Evolutionary conservation across 2,113 vertebrate species (phyloP).

Genomic region (Macquaria australasica): DNA sequence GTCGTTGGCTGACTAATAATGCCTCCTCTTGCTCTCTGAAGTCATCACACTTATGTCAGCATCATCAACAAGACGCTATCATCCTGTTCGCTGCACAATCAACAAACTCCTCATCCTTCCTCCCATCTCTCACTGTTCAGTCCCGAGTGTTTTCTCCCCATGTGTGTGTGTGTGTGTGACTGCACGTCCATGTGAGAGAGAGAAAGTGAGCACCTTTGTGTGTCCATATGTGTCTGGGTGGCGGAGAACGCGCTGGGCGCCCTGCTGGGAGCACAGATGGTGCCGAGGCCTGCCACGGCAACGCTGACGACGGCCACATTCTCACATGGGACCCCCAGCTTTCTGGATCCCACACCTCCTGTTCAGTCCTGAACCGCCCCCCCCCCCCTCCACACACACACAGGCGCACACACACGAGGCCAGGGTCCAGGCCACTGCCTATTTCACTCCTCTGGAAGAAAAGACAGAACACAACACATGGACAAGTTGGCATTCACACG

Average conservation of each 20-base stretch:
- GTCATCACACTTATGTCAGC: conserved; percentile 69
- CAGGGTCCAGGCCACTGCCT: conserved; percentile 63
- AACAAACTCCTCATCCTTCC: conserved; percentile 65
- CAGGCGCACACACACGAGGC: conserved; percentile 35
- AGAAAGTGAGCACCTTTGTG: conserved; percentile 77
- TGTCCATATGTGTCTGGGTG: conserved; percentile 81
- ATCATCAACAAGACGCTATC: conserved; percentile 52
- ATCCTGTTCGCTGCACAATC: conserved; percentile 54
- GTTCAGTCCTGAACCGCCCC: conserved; percentile 71
- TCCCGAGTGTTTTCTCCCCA: conserved; percentile 43
- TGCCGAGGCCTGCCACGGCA: conserved; percentile 80
- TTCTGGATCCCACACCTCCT: conserved; percentile 84
- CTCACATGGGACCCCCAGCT: conserved; percentile 86
- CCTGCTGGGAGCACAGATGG: conserved; percentile 86
- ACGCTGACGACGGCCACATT: conserved; percentile 81
- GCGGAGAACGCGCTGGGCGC: conserved; percentile 67
- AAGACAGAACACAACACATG: conserved; percentile 62
- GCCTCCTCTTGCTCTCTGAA: conserved; percentile 54
- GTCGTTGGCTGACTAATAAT: conserved; percentile 74
- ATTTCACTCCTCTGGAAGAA: conserved; percentile 67
- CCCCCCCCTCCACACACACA: background rate
- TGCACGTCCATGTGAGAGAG: conserved; percentile 31
- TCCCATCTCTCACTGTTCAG: conserved; percentile 38
- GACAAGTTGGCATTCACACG: conserved; percentile 60
- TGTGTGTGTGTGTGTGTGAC: conserved; percentile 20